Evolutionary conservation across 2,113 vertebrate species (phyloP), one percentile per base, ranked within the genome.

Genomic region (Uria lomvia): DNA sequence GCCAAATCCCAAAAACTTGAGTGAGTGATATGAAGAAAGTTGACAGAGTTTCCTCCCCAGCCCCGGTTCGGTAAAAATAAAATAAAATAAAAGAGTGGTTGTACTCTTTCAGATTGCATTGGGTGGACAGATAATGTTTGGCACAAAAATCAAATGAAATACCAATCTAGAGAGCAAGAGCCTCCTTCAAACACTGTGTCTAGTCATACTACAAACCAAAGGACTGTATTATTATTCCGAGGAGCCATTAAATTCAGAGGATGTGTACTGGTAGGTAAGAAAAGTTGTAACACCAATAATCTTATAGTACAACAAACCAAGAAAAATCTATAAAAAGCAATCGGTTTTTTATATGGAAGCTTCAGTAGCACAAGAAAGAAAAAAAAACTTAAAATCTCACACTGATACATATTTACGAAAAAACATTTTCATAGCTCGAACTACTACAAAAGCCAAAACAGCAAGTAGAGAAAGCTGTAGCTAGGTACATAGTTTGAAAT

Each of bases 11-110:
- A 83, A 63, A 52, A 78, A 11, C 15, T 4, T 67, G 11, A 50
- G 26, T 7, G 42, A 42, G 26, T 7, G 42, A 42, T 10, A 81
- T 1, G 0, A 82, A 67, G 17, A 45, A 53, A 53, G 23, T 13
- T 45, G 29, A 63, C 12, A 45, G 4, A 62, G 14, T 6, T 58
- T 83, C 6, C 49, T 4, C 2, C 12, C 17, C 4, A 3, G 8
- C 19, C 10, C 26, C 0, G 0, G 38, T 68, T 70, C 24, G 40
- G 38, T 34, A 36, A 34, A 21, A 18, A 15, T 6, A 9, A 40
- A 18, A 15, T 6, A 9, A 40, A 63, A 63, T 53, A 1, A 1
- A 36, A 36, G 8, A 15, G 4, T 4, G 2, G 16, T 19, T 76
- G 9, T 40, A 68, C 24, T 32, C 23, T 65, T 88, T 47, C 20